Evolutionary conservation across 2,797 vertebrate species (phyloP), one percentile per base, ranked within the genome.

Genomic region (Pseudochirops corinnae): DNA sequence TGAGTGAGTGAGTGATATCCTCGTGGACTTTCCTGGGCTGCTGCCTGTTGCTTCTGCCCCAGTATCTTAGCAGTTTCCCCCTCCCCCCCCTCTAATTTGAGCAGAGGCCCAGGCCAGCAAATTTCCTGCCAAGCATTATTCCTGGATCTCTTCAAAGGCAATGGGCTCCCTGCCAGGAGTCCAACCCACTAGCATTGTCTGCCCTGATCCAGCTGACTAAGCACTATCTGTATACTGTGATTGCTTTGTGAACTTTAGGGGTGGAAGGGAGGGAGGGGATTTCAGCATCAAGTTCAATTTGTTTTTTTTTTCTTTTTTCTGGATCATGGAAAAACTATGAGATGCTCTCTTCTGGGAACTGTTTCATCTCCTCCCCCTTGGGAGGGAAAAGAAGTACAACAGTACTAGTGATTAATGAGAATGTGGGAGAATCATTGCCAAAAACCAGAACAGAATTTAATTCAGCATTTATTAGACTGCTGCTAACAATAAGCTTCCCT

Each of bases 101-200:
- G 46, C 39, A 11, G 5, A 26, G 21, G 39, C 10, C 39, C 74
- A 87, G 21, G 3, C 74, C 39, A 87, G 39, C 39, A 87, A 87
- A 87, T 87, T 87, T 87, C 74, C 74, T 87, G 74, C 74, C 74
- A 50, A 87, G 39, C 39, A 39, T 87, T 87, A 87, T 87, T 87
- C 74, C 74, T 87, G 74, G 74, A 87, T 46, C 21, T 87, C 74
- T 87, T 87, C 74, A 87, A 87, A 87, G 39, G 21, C 74, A 87
- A 50, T 46, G 74, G 74, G 74, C 74, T 21, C 39, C 74, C 50
- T 26, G 74, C 39, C 74, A 87, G 74, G 74, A 87, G 39, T 50
- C 24, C 39, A 11, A 4, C 74, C 7, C 39, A 12, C 74, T 87
- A 33, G 74, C 74, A 26, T 46, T 3, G 2, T 87, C 74, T 50